Evolutionary conservation across 1,140 invertebrate genomes (phyloP).

Genomic region (Nylanderia fulva): DNA sequence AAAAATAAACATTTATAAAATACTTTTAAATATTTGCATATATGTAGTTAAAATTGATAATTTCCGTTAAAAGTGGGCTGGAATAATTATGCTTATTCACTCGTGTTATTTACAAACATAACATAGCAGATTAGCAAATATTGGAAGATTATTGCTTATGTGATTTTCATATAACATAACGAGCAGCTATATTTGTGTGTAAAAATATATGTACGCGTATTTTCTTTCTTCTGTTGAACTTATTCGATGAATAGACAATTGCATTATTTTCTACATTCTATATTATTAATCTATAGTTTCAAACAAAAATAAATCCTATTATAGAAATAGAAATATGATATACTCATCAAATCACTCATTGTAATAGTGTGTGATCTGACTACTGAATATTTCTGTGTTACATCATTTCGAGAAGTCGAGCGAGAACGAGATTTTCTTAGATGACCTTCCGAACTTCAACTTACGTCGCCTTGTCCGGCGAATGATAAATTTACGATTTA

Average conservation of each 20-base stretch:
- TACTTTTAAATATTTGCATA: constrained; percentile 8
- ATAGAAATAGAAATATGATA: not conserved
- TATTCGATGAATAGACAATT: not conserved
- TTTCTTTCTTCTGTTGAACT: not conserved
- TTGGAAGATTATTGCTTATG: not conserved
- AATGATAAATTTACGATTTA: constrained; percentile 50
- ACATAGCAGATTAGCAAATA: not conserved
- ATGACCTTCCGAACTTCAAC: constrained; percentile 54
- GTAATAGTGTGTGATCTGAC: constrained; percentile 8
- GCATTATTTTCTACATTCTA: not conserved
- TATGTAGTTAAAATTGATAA: not conserved
- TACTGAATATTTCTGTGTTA: constrained; percentile 31
- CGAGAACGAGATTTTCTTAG: constrained; percentile 47
- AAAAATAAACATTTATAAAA: not conserved
- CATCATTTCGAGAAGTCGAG: constrained; percentile 23
- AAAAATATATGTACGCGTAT: not conserved
- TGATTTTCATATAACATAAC: not conserved
- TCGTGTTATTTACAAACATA: not conserved
- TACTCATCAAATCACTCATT: not conserved
- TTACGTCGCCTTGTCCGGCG: constrained; percentile 6
- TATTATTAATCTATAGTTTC: not conserved
- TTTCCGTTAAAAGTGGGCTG: not conserved
- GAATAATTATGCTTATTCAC: not conserved
- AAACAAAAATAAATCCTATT: not conserved
- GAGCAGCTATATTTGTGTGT: not conserved